Evolutionary conservation across 2,797 vertebrate genomes (phyloP), one percentile per base, ranked within the genome.

Genomic region (Sciaenops ocellatus): DNA sequence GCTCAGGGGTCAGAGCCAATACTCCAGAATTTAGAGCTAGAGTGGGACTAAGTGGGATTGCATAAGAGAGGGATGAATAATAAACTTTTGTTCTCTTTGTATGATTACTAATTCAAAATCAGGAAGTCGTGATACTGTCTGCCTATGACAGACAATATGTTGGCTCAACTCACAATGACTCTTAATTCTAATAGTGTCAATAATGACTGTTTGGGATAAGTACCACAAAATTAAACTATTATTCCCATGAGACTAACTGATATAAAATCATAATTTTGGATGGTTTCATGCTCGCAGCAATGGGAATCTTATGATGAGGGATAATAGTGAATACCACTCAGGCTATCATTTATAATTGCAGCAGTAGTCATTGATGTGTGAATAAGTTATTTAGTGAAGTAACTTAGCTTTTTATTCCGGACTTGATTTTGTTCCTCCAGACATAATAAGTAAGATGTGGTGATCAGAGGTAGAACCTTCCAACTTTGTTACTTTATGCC

Each of bases 11-110:
- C 86, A 75, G 28, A 69, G 44, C 75, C 20, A 3, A 48, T 47
- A 70, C 72, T 77, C 51, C 42, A 34, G 56, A 78, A 76, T 82
- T 66, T 71, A 66, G 55, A 78, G 60, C 52, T 61, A 56, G 24
- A 10, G 51, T 44, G 42, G 38, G 60, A 82, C 81, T 84, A 84
- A 91, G 70, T 87, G 87, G 71, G 70, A 75, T 87, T 92, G 69
- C 48, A 0, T 88, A 90, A 89, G 57, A 76, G 66, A 1, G 51
- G n/a, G 57, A 80, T 88, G 85, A 92, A 92, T 92, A 92, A 92
- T 92, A 80, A 60, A 83, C 73, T 86, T 89, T 90, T 90, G 84
- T 90, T 87, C 77, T 81, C 51, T 78, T 73, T 56, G 41, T 38
- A 59, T 48, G 28, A 87, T 87, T 80, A 85, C 76, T 85, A 79